A percentile compares a stretch with the other conserved stretches of the same genome.
Evolutionary conservation across 2,113 vertebrate genomes (phyloP).

Genomic region (Clarias magur): DNA sequence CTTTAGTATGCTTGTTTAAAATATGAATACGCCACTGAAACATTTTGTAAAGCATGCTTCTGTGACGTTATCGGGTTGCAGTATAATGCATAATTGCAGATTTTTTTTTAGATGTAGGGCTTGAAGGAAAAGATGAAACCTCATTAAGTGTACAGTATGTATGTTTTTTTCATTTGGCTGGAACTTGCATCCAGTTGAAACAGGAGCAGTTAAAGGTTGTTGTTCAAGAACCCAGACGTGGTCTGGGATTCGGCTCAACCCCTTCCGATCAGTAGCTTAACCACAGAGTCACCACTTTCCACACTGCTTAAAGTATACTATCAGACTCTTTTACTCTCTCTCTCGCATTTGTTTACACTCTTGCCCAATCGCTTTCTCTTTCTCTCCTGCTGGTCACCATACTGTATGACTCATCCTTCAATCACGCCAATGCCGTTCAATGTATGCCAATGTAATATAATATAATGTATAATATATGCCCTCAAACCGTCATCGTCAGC

Average conservation of each 20-base stretch:
- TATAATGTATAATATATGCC: not conserved
- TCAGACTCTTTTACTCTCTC: not conserved
- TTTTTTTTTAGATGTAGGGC: not conserved
- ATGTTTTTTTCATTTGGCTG: not conserved
- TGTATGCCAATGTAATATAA: not conserved
- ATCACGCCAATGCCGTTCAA: not conserved
- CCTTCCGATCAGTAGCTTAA: not conserved
- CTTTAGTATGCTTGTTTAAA: not conserved
- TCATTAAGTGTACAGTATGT: not conserved
- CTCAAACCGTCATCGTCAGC: not conserved
- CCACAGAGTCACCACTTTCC: not conserved
- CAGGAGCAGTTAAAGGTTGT: not conserved
- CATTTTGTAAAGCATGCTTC: not conserved
- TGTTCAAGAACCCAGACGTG: not conserved
- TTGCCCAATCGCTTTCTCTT: not conserved
- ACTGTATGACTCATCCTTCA: too few species aligned
- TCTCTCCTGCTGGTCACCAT: not conserved
- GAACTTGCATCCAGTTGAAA: not conserved
- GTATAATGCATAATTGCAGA: too few species aligned
- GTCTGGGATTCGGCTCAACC: not conserved
- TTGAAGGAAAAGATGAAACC: not conserved
- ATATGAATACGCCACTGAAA: not conserved
- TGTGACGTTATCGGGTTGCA: not conserved
- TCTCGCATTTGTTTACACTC: not conserved
- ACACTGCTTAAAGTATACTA: not conserved